phyloP scores from a whole-genome alignment of 2,113 vertebrate genomes.

The Tragulus kanchil region DNA sequence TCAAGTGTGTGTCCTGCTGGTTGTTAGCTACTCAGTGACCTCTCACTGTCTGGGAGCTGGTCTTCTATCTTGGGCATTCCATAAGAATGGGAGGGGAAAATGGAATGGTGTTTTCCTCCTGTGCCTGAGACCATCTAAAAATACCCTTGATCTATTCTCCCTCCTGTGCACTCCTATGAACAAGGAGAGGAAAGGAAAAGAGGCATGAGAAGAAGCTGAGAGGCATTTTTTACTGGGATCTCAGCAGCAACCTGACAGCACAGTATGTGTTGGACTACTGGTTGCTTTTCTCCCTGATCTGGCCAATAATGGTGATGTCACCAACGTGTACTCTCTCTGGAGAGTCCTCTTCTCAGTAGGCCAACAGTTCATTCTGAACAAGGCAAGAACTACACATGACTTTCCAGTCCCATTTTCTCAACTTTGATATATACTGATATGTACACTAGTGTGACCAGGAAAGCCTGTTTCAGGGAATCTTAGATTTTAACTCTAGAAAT shows the following conservation, averaged over 20 bases:
- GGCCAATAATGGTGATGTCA: neutral
- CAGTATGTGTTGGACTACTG: fast-evolving
- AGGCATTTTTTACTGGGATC: neutral
- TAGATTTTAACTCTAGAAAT: neutral
- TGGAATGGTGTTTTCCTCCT: neutral
- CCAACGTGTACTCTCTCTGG: neutral
- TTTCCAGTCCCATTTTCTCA: neutral
- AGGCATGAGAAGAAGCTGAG: neutral
- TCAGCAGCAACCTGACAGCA: neutral
- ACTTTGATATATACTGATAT: neutral
- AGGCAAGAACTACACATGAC: fast-evolving
- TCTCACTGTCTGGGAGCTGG: neutral
- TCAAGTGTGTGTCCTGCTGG: neutral
- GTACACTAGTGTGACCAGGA: fast-evolving
- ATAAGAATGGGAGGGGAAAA: neutral
- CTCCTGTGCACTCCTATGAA: neutral
- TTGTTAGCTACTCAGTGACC: neutral
- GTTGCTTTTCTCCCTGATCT: neutral
- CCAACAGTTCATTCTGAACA: neutral
- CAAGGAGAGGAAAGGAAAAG: neutral
- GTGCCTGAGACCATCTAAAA: neutral
- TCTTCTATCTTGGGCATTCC: neutral
- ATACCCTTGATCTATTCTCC: neutral
- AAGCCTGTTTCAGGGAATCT: neutral
- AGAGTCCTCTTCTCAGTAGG: neutral